These are phyloP conservation scores for Lymantria dispar DNA, from an alignment of 2,888 invertebrate species.

Conservation along the genomic window DNA sequence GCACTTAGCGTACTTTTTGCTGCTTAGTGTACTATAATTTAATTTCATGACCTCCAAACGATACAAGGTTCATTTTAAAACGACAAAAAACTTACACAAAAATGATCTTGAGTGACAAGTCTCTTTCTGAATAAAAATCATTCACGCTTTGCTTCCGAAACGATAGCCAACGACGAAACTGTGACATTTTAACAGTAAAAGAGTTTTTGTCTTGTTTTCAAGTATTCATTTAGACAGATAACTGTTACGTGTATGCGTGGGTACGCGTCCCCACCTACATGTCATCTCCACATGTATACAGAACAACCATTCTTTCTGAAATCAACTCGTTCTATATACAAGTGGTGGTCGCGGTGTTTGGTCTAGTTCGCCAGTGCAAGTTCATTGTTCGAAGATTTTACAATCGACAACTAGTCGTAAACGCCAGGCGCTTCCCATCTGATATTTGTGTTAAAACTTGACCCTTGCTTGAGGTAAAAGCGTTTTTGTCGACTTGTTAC, in stretches of 20 bases:
- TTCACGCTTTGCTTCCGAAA: constrained; percentile 35
- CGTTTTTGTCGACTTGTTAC: constrained; percentile 63
- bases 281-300: constrained; percentile 28
- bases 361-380: constrained; percentile 80
- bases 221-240: constrained; percentile 26
- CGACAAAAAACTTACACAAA: constrained; percentile 27
- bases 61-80: constrained; percentile 36
- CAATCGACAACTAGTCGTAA: constrained; percentile 55
- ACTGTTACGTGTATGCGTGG: constrained; percentile 47
- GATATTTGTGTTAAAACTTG: constrained; percentile 62
- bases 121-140: constrained; percentile 23
- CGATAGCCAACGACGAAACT: constrained; percentile 15
- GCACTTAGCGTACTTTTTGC: constrained; percentile 20
- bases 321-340: constrained; percentile 61
- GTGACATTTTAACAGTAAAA: constrained; percentile 43
- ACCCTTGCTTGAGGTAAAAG: constrained; percentile 53
- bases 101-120: constrained; percentile 18
- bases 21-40: constrained; percentile 31
- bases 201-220: constrained; percentile 32
- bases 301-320: constrained; percentile 45
- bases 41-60: constrained; percentile 46
- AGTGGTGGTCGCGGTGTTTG: constrained; percentile 69
- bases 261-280: constrained; percentile 51
- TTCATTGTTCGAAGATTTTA: constrained; percentile 70
- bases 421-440: constrained; percentile 55